Evolutionary conservation across 2,113 vertebrate genomes (phyloP).

Genomic region (Rhineura floridana): DNA sequence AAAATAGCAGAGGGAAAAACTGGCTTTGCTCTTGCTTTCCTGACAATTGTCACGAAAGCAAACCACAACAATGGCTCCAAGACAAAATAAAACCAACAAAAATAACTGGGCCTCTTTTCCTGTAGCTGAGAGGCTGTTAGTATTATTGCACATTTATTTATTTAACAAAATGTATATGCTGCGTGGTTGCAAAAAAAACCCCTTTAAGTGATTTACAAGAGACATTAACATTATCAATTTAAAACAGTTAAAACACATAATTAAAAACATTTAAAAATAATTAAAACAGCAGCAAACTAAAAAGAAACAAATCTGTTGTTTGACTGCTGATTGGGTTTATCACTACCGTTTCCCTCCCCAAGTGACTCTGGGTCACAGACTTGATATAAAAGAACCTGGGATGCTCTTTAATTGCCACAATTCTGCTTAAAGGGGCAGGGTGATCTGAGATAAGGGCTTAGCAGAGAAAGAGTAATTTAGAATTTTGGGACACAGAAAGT

Average conservation of each 20-base stretch:
- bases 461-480: not conserved
- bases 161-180: too few species aligned
- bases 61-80: too few species aligned
- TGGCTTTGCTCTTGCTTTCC: not conserved
- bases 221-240: too few species aligned
- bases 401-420: not conserved
- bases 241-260: too few species aligned
- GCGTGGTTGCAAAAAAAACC: too few species aligned
- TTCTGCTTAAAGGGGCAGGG: not conserved
- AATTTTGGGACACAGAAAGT: not conserved
- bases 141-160: not conserved
- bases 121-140: not conserved
- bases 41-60: not conserved
- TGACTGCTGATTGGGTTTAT: too few species aligned
- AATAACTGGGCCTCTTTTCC: not conserved
- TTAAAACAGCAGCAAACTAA: too few species aligned
- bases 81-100: too few species aligned
- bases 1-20: not conserved
- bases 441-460: not conserved
- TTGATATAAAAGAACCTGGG: not conserved
- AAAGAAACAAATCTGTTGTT: too few species aligned
- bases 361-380: not conserved
- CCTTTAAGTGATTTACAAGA: too few species aligned
- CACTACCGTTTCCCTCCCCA: too few species aligned
- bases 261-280: too few species aligned